These are phyloP conservation scores for Cheilosia variabilis DNA, from an alignment of 2,888 invertebrate species.

Conservation along the genomic window DNA sequence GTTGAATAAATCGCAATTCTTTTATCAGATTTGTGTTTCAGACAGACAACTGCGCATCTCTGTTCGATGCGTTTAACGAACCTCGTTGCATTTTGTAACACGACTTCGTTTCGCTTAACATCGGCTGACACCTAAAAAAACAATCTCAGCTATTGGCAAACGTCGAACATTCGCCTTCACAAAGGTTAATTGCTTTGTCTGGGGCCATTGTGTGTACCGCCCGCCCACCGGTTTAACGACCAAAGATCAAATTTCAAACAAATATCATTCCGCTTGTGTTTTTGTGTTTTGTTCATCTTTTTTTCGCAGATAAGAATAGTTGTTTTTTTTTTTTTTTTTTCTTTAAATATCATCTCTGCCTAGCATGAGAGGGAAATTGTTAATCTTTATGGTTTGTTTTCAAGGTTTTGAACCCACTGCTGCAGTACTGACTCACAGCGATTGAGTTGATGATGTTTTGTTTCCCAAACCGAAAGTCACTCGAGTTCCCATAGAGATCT, in stretches of 20 bases:
- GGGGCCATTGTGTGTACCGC: background rate
- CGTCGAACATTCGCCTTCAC: background rate
- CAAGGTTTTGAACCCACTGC: slow-evolving; percentile 31
- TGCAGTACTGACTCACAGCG: slow-evolving; percentile 9
- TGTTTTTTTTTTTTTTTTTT: slow-evolving; percentile 1
- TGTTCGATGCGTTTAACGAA: too few species aligned
- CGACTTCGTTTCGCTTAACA: too few species aligned
- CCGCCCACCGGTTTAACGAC: background rate
- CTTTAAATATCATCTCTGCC: slow-evolving; percentile 8
- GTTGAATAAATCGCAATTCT: too few species aligned
- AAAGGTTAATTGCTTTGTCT: slow-evolving; percentile 28
- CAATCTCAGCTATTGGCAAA: too few species aligned
- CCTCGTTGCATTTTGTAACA: too few species aligned
- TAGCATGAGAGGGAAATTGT: background rate
- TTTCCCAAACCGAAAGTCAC: background rate
- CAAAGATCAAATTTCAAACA: slow-evolving; percentile 33
- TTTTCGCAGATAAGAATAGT: slow-evolving; percentile 31
- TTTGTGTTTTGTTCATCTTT: background rate
- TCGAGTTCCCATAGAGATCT: too few species aligned
- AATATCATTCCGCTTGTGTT: slow-evolving; percentile 10
- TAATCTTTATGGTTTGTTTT: slow-evolving; percentile 37
- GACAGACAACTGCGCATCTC: too few species aligned
- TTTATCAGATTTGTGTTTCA: too few species aligned
- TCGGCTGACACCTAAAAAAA: too few species aligned
- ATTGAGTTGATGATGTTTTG: slow-evolving; percentile 8